These are phyloP conservation scores for Conops quadrifasciatus DNA, from an alignment of 2,888 invertebrate genomes.

Conservation along the genomic window DNA sequence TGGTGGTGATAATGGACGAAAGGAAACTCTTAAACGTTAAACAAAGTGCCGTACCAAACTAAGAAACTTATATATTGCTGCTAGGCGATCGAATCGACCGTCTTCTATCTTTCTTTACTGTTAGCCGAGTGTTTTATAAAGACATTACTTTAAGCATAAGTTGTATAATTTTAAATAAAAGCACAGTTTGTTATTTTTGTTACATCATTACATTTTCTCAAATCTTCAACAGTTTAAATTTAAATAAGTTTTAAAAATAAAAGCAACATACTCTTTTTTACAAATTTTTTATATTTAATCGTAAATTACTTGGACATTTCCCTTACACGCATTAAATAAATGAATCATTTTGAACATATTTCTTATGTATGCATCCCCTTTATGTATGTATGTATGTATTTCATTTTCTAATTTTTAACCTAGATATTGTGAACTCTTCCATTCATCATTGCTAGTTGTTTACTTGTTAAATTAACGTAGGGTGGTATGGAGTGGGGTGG, in stretches of 20 bases:
- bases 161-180: constrained; percentile 9
- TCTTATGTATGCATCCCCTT: constrained; percentile 40
- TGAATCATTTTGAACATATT: constrained; percentile 33
- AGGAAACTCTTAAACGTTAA: constrained; percentile 17
- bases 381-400: constrained; percentile 19
- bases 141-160: constrained; percentile 2
- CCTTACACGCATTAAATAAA: constrained; percentile 44
- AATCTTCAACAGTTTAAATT: constrained; percentile 12
- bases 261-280: constrained; percentile 32
- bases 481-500: background rate
- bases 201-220: constrained; percentile 12
- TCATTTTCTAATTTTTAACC: constrained; percentile 42
- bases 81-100: too few species aligned
- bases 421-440: constrained; percentile 43
- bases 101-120: constrained; percentile 16
- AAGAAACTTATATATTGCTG: constrained; percentile 35
- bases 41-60: constrained; percentile 41
- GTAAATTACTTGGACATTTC: constrained; percentile 50
- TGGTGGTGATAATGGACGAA: too few species aligned
- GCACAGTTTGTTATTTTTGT: constrained; percentile 11
- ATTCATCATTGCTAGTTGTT: constrained; percentile 25
- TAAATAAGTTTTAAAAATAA: constrained; percentile 34
- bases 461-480: constrained; percentile 31
- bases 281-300: constrained; percentile 42
- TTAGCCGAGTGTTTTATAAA: constrained; percentile 20